phyloP scores from a whole-genome alignment of 2,888 invertebrate genomes.

The Tenodera sinensis region DNA sequence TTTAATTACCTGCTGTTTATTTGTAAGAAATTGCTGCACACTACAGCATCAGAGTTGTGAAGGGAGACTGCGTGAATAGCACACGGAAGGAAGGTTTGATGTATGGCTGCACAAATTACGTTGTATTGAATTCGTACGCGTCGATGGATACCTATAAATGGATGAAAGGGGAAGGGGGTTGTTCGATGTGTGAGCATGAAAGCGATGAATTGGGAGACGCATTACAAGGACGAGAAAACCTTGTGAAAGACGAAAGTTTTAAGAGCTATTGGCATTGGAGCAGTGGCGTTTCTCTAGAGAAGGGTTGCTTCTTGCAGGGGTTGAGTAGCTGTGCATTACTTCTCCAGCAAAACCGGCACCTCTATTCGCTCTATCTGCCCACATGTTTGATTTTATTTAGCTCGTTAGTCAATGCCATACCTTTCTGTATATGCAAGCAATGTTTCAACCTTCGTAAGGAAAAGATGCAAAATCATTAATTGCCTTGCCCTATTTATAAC shows the following conservation, averaged over 20 bases:
- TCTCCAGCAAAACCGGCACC: too few relatives aligned
- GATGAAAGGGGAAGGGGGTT: background rate
- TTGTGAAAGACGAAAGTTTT: background rate
- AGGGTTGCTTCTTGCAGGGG: too few relatives aligned
- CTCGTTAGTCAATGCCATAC: too few relatives aligned
- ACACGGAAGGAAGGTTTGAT: background rate
- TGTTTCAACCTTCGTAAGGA: too few relatives aligned
- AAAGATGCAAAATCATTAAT: too few relatives aligned
- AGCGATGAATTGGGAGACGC: background rate
- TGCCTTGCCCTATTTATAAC: too few relatives aligned
- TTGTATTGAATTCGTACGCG: background rate
- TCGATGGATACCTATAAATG: background rate
- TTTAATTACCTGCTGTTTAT: background rate
- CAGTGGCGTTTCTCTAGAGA: too few relatives aligned
- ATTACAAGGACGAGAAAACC: background rate
- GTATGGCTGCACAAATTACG: background rate
- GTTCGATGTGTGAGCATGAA: background rate
- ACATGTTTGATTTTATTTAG: too few relatives aligned
- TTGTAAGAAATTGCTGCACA: background rate
- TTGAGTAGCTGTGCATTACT: too few relatives aligned
- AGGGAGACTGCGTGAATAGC: background rate
- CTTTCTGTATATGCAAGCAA: too few relatives aligned
- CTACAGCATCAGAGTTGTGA: background rate
- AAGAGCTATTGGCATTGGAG: background rate
- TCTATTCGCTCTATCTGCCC: too few relatives aligned